Percentiles rank a stretch among this genome's conserved stretches.
These are phyloP conservation scores for Castor canadensis DNA, from an alignment of 2,113 vertebrate species.

Conservation along the genomic window DNA sequence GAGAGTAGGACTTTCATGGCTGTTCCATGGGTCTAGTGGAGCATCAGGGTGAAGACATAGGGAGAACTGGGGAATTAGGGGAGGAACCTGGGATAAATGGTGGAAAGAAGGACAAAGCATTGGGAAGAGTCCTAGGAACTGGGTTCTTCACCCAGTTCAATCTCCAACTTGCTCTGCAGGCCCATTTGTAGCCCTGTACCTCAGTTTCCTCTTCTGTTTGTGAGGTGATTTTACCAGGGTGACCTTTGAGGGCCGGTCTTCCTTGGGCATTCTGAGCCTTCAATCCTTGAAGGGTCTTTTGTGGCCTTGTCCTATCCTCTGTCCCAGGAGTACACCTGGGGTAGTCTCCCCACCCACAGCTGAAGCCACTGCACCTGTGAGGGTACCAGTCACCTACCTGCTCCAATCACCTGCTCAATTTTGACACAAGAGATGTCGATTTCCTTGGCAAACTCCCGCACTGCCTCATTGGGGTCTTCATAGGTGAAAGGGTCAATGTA, in stretches of 20 bases:
- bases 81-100: neutral
- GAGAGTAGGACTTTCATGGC: neutral
- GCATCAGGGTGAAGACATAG: neutral
- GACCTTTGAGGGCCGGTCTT: neutral
- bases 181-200: neutral
- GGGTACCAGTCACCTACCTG: constrained; percentile 87
- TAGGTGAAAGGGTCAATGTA: constrained; percentile 99
- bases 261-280: neutral
- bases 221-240: neutral
- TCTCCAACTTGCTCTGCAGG: neutral
- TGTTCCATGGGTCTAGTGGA: neutral
- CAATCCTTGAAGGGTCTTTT: neutral
- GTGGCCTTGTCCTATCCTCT: neutral
- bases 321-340: neutral
- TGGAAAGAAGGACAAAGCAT: neutral
- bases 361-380: neutral
- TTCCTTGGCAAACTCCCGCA: constrained; percentile 97
- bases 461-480: constrained; percentile 97
- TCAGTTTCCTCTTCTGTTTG: neutral
- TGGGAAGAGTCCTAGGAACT: neutral
- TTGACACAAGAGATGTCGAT: constrained; percentile 97
- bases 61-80: neutral
- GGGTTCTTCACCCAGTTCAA: neutral
- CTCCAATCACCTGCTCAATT: constrained; percentile 98
- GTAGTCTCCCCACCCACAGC: neutral